Conservation (phyloP, 2,113 vertebrate genomes). For the Cephalopterus ornatus region DNA sequence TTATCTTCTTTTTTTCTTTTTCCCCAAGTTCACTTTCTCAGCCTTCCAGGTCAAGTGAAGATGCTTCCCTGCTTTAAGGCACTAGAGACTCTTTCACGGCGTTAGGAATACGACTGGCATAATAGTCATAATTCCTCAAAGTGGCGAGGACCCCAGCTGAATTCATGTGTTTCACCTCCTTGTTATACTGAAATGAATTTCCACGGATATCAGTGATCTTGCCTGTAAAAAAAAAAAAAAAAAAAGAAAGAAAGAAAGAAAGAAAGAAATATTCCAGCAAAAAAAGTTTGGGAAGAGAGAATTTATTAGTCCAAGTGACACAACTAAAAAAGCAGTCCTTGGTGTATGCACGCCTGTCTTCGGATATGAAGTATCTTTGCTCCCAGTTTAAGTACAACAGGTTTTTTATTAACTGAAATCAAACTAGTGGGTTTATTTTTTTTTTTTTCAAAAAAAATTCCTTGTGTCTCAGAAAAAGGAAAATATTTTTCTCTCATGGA, state of each 20-base stretch:
- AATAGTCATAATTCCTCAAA: slow-evolving; percentile 88
- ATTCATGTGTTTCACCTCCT: slow-evolving; percentile 94
- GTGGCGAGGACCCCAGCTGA: slow-evolving; percentile 91
- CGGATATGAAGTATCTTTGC: not conserved
- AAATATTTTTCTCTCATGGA: not conserved
- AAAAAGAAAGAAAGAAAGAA: too few relatives aligned
- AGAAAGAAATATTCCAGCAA: not conserved
- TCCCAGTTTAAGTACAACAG: not conserved
- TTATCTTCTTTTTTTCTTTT: not conserved
- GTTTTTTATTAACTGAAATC: not conserved
- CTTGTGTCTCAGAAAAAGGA: not conserved
- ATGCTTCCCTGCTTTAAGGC: slow-evolving; percentile 50
- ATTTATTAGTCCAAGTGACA: not conserved
- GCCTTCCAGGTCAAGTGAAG: not conserved
- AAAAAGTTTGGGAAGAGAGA: not conserved
- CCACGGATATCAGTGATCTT: slow-evolving; percentile 92
- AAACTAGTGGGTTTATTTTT: not conserved
- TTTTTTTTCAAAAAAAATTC: not conserved
- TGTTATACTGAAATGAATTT: slow-evolving; percentile 85
- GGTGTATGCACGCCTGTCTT: not conserved
- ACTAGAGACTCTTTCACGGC: slow-evolving; percentile 83
- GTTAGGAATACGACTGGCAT: slow-evolving; percentile 85
- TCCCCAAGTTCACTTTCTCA: not conserved
- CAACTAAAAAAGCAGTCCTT: not conserved
- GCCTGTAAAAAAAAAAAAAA: slow-evolving; percentile 67